Conservation (phyloP, 2,888 invertebrate species). For the Apodemia duryi region DNA sequence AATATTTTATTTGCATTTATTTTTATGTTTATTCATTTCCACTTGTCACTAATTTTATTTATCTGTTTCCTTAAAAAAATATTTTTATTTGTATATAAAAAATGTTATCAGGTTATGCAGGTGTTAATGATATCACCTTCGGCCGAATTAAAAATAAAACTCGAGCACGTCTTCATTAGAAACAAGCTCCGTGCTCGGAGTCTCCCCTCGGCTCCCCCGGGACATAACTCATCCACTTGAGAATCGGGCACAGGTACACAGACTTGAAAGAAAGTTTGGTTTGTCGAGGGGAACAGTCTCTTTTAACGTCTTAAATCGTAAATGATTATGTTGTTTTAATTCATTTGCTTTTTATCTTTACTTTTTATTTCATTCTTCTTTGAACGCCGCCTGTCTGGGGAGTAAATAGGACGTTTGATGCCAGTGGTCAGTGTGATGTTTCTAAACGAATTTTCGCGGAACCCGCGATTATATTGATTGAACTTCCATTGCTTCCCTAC, state of each 20-base stretch:
- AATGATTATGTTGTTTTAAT: constrained; percentile 78
- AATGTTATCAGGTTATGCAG: constrained; percentile 38
- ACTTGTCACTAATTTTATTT: constrained; percentile 7
- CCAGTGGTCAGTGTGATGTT: constrained; percentile 28
- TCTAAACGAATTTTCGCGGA: neutral
- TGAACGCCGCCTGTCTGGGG: constrained; percentile 73
- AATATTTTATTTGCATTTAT: constrained; percentile 64
- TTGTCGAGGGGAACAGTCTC: constrained; percentile 66
- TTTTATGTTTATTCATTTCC: constrained; percentile 40
- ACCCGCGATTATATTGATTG: neutral
- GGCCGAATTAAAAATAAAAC: constrained; percentile 61
- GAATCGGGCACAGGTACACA: constrained; percentile 71
- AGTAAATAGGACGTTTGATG: constrained; percentile 52
- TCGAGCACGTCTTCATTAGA: constrained; percentile 69
- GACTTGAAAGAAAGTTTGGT: constrained; percentile 76
- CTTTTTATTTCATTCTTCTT: constrained; percentile 63
- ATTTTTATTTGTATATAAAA: constrained; percentile 7
- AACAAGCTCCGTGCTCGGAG: constrained; percentile 53
- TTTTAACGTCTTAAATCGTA: constrained; percentile 68
- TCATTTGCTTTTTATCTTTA: constrained; percentile 70
- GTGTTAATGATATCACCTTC: constrained; percentile 62
- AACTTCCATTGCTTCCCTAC: neutral
- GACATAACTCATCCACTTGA: constrained; percentile 77
- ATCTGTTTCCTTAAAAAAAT: neutral
- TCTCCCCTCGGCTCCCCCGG: constrained; percentile 66